phyloP scores from a whole-genome alignment of 2,888 invertebrate genomes.

The Mechanitis mazaeus region DNA sequence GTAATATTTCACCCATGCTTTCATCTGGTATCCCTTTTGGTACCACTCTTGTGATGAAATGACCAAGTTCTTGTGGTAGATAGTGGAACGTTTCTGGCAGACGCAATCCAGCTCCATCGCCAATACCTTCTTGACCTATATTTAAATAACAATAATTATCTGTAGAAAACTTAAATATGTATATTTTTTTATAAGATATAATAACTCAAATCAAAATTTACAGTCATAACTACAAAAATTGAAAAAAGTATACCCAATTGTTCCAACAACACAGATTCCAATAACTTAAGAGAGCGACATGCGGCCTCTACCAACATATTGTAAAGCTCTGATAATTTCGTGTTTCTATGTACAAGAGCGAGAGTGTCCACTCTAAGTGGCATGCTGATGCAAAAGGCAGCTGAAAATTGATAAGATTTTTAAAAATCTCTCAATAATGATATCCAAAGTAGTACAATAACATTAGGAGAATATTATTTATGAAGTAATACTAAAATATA shows the following conservation, averaged over 20 bases:
- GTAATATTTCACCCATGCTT: conserved; percentile 76
- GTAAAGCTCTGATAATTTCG: conserved; percentile 80
- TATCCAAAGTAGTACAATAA: background rate
- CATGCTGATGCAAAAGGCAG: conserved; percentile 75
- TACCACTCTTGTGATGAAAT: conserved; percentile 85
- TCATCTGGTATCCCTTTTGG: conserved; percentile 81
- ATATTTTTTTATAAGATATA: too few relatives aligned
- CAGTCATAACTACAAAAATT: too few relatives aligned
- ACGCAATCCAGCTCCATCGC: conserved; percentile 69
- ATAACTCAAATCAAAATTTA: too few relatives aligned
- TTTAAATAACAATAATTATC: background rate
- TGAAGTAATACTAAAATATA: too few relatives aligned
- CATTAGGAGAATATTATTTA: too few relatives aligned
- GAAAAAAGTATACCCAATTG: conserved; percentile 61
- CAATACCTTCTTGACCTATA: conserved; percentile 70
- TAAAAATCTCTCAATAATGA: background rate
- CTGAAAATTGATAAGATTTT: conserved; percentile 39
- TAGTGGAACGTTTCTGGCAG: conserved; percentile 85
- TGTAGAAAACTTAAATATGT: too few relatives aligned
- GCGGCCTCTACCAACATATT: conserved; percentile 85
- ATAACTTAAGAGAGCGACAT: conserved; percentile 80
- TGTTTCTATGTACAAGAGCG: conserved; percentile 81
- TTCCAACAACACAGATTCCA: conserved; percentile 79
- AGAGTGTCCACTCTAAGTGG: conserved; percentile 82
- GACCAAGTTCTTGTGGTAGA: conserved; percentile 81